These are phyloP conservation scores for Gasterosteus nipponicus DNA, from an alignment of 2,113 vertebrate species.

Conservation along the genomic window DNA sequence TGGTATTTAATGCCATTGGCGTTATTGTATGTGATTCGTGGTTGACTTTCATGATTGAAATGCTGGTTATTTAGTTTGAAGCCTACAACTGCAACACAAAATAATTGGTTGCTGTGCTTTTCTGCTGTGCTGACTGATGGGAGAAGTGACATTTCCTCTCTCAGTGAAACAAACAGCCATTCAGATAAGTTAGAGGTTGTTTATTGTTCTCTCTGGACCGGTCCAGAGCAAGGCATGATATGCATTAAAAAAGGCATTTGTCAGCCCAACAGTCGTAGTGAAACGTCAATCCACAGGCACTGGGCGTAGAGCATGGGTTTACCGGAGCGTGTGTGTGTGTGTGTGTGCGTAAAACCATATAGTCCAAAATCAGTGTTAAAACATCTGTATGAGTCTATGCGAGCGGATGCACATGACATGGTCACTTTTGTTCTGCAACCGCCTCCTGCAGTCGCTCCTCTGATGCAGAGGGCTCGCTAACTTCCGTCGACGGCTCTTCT, in stretches of 20 bases:
- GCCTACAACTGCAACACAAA: background rate
- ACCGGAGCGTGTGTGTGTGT: constrained; percentile 53
- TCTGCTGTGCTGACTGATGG: background rate
- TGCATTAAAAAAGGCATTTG: constrained; percentile 77
- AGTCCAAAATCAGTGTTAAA: constrained; percentile 75
- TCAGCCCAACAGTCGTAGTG: constrained; percentile 74
- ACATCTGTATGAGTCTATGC: constrained; percentile 30
- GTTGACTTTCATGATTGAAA: background rate
- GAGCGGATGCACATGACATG: constrained; percentile 28
- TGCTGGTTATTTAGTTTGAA: background rate
- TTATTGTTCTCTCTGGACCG: constrained; percentile 77
- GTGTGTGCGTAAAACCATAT: constrained; percentile 42
- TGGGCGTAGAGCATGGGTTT: constrained; percentile 57
- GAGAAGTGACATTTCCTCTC: background rate
- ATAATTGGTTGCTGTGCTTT: background rate
- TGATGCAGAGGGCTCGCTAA: constrained; percentile 90
- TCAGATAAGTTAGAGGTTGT: constrained; percentile 70
- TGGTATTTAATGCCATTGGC: background rate
- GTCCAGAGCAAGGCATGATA: constrained; percentile 77
- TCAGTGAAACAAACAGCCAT: constrained; percentile 11
- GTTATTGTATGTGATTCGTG: background rate
- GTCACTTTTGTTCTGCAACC: constrained; percentile 84
- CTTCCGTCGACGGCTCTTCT: constrained; percentile 44
- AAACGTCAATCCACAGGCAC: constrained; percentile 78
- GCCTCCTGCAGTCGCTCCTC: constrained; percentile 84